Conservation (phyloP, 2,888 invertebrate genomes). For the Aspidiotus destructor region DNA sequence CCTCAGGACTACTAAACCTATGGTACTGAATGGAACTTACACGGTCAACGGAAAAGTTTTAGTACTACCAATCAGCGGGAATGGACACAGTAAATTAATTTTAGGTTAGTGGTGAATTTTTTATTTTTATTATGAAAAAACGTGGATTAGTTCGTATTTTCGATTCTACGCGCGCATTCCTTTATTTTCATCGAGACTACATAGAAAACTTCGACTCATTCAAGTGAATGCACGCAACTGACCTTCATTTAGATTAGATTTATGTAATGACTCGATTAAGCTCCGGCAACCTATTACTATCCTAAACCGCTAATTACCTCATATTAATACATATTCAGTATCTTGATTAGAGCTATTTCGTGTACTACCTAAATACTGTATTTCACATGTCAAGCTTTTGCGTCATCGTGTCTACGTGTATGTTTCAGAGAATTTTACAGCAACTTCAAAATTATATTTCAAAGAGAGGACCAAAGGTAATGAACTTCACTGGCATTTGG, state of each 20-base stretch:
- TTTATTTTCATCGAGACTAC: too few species aligned
- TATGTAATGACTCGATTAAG: too few species aligned
- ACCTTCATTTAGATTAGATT: background rate
- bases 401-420: too few species aligned
- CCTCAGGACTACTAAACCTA: background rate
- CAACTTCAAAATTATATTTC: constrained; percentile 35
- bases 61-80: constrained; percentile 39
- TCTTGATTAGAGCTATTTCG: too few species aligned
- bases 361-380: too few species aligned
- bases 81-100: constrained; percentile 37
- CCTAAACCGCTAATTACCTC: too few species aligned
- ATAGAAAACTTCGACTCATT: background rate
- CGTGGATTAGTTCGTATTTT: too few species aligned
- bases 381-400: too few species aligned
- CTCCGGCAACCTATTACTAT: too few species aligned
- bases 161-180: too few species aligned
- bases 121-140: too few species aligned
- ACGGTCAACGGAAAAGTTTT: constrained; percentile 39
- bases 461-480: constrained; percentile 39
- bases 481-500: constrained; percentile 40
- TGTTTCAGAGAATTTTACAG: background rate
- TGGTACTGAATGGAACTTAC: constrained; percentile 52
- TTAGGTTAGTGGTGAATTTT: constrained; percentile 35
- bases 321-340: too few species aligned
- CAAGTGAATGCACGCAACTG: background rate